Conservation (phyloP, 1,140 invertebrate species). For the Trichonephila inaurata region DNA sequence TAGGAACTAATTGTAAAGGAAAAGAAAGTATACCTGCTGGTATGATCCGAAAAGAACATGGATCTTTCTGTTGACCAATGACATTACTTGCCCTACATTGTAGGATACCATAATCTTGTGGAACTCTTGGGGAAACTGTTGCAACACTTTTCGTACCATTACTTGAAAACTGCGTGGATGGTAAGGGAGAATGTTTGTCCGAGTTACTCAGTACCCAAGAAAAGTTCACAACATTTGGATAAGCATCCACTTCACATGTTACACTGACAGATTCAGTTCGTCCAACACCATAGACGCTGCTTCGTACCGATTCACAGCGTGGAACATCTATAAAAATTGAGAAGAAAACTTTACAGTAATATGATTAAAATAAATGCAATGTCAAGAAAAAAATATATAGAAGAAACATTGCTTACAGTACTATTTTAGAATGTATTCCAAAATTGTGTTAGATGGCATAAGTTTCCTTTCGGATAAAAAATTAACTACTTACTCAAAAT, state of each 20-base stretch:
- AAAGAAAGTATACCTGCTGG: constrained; percentile 86
- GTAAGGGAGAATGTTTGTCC: constrained; percentile 26
- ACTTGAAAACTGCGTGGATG: constrained; percentile 16
- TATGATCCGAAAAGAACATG: constrained; percentile 90
- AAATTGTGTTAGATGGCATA: too few species aligned
- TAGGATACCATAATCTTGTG: constrained; percentile 89
- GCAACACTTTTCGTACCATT: constrained; percentile 75
- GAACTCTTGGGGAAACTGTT: constrained; percentile 83
- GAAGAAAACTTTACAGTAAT: not conserved
- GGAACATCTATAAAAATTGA: constrained; percentile 63
- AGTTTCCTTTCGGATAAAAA: too few species aligned
- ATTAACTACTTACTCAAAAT: too few species aligned
- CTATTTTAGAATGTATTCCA: too few species aligned
- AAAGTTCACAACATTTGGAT: constrained; percentile 83
- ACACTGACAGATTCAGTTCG: constrained; percentile 81
- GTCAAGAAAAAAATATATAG: not conserved
- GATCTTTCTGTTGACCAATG: constrained; percentile 88
- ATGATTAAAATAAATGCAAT: not conserved
- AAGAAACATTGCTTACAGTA: too few species aligned
- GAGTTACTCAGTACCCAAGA: constrained; percentile 78
- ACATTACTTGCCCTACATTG: constrained; percentile 92
- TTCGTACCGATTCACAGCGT: constrained; percentile 51
- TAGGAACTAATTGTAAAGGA: not conserved
- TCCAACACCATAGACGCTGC: constrained; percentile 78
- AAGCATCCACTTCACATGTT: constrained; percentile 91